Conservation (phyloP, 1,140 invertebrate species). For the Drosophila micromelanica region DNA sequence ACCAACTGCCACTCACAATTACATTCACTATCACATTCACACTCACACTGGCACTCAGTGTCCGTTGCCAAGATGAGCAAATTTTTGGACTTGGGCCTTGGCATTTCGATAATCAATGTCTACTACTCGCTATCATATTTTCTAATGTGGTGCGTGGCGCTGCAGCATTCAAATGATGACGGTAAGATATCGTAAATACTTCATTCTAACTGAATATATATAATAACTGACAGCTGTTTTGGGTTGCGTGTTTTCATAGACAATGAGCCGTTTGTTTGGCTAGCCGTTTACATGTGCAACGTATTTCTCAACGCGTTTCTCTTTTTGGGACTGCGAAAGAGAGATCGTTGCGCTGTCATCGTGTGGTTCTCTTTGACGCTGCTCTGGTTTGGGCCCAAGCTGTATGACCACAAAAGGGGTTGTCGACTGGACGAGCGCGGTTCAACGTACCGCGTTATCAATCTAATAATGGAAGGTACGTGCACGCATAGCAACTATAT, state of each 20-base stretch:
- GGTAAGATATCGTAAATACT: slow-evolving; percentile 14
- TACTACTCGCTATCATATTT: slow-evolving; percentile 44
- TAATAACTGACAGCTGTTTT: slow-evolving; percentile 8
- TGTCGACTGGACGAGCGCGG: slow-evolving; percentile 30
- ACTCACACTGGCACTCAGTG: background rate
- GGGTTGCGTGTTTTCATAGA: slow-evolving; percentile 26
- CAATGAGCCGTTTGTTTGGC: slow-evolving; percentile 37
- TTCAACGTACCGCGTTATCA: slow-evolving; percentile 28
- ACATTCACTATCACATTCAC: background rate
- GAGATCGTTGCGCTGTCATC: slow-evolving; percentile 35
- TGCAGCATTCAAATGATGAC: slow-evolving; percentile 16
- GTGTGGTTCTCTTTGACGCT: slow-evolving; percentile 43
- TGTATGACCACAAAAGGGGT: slow-evolving; percentile 19
- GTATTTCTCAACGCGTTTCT: slow-evolving; percentile 38
- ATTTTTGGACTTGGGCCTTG: slow-evolving; percentile 46
- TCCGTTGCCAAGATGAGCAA: slow-evolving; percentile 32
- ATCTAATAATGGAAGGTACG: slow-evolving; percentile 36
- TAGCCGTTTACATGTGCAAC: slow-evolving; percentile 36
- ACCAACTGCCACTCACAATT: background rate
- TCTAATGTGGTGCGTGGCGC: slow-evolving; percentile 45
- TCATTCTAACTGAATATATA: background rate
- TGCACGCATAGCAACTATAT: background rate
- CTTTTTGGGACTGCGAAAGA: slow-evolving; percentile 43
- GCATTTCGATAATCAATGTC: slow-evolving; percentile 44
- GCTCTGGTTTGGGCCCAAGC: slow-evolving; percentile 33